These are phyloP conservation scores for Lasius platythorax DNA, from an alignment of 2,888 invertebrate genomes.

Conservation along the genomic window DNA sequence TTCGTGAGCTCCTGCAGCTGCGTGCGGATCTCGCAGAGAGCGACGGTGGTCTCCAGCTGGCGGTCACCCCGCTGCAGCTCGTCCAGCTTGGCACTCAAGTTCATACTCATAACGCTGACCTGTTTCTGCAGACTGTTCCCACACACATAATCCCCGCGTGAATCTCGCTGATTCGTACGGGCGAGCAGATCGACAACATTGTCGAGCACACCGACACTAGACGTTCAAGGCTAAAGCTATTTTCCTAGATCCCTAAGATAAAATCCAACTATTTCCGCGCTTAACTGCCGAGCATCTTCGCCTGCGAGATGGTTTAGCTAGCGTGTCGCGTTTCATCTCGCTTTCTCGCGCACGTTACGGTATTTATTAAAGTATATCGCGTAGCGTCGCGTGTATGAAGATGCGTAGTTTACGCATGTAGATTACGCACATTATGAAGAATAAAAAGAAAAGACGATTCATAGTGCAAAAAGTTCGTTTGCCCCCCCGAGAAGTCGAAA, in stretches of 20 bases:
- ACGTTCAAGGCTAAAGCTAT: slow-evolving; percentile 75
- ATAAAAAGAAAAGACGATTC: slow-evolving; percentile 22
- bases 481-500: slow-evolving; percentile 47
- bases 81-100: slow-evolving; percentile 97
- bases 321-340: slow-evolving; percentile 58
- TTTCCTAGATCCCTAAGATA: slow-evolving; percentile 70
- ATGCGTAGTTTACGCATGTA: slow-evolving; percentile 41
- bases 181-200: slow-evolving; percentile 59
- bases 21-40: slow-evolving; percentile 96
- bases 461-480: slow-evolving; percentile 44
- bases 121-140: slow-evolving; percentile 95
- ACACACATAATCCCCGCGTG: slow-evolving; percentile 72
- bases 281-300: slow-evolving; percentile 74
- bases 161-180: slow-evolving; percentile 74
- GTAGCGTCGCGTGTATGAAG: not conserved
- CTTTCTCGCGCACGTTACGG: slow-evolving; percentile 8
- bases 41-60: slow-evolving; percentile 97
- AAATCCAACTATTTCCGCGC: slow-evolving; percentile 70
- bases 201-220: slow-evolving; percentile 75
- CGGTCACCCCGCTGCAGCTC: slow-evolving; percentile 96
- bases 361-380: not conserved
- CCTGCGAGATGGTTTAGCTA: slow-evolving; percentile 55
- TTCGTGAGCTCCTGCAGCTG: slow-evolving; percentile 97
- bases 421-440: not conserved
- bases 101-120: slow-evolving; percentile 99